Conservation (phyloP, 1,140 invertebrate species). For the Tachypleus tridentatus region DNA sequence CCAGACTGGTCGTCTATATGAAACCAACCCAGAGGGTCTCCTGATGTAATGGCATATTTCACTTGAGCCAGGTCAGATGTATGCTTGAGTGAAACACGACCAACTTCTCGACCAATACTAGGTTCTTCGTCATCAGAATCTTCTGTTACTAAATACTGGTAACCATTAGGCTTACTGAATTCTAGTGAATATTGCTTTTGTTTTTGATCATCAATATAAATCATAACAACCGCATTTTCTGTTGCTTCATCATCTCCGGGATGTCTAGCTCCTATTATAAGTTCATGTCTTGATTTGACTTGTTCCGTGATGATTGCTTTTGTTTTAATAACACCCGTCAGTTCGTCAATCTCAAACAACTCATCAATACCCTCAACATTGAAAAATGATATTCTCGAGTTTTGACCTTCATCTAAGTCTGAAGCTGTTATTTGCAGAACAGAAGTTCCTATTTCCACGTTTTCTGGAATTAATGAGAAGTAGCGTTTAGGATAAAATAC, state of each 20-base stretch:
- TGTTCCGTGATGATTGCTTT: slow-evolving; percentile 42
- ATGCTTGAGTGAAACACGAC: slow-evolving; percentile 49
- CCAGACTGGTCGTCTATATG: slow-evolving; percentile 63
- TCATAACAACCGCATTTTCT: slow-evolving; percentile 66
- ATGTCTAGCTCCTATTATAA: slow-evolving; percentile 64
- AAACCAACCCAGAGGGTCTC: slow-evolving; percentile 63
- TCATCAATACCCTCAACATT: slow-evolving; percentile 73
- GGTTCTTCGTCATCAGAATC: slow-evolving; percentile 44
- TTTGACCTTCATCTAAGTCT: slow-evolving; percentile 78
- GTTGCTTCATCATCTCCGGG: slow-evolving; percentile 52
- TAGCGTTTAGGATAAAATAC: slow-evolving; percentile 76
- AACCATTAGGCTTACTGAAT: slow-evolving; percentile 55
- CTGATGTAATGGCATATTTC: slow-evolving; percentile 65
- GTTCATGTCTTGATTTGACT: slow-evolving; percentile 52
- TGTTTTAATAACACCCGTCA: slow-evolving; percentile 58
- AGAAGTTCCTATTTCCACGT: slow-evolving; percentile 69
- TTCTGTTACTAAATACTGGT: slow-evolving; percentile 67
- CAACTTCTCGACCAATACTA: slow-evolving; percentile 52
- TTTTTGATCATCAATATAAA: slow-evolving; percentile 49
- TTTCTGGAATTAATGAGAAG: slow-evolving; percentile 53
- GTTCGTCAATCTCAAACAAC: slow-evolving; percentile 73
- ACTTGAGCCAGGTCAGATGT: slow-evolving; percentile 30
- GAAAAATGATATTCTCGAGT: slow-evolving; percentile 74
- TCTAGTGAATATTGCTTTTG: slow-evolving; percentile 42
- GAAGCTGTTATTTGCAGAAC: slow-evolving; percentile 75